Conservation (phyloP, 1,140 invertebrate species). For the Melitaea cinxia region DNA sequence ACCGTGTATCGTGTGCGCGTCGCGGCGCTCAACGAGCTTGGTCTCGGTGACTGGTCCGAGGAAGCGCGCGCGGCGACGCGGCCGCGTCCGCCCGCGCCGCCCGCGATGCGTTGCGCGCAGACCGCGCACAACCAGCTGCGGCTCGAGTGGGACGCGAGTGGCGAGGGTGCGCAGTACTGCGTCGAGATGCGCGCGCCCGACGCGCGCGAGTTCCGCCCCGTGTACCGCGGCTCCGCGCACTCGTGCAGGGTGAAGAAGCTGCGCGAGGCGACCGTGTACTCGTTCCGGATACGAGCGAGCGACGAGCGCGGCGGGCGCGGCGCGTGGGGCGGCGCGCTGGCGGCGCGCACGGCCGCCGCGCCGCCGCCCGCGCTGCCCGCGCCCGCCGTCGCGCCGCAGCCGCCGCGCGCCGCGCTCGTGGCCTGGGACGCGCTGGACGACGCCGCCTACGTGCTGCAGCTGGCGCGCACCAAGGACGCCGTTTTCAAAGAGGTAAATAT, state of each 20-base stretch:
- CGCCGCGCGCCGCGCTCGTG: conserved; percentile 69
- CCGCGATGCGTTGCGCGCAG: conserved; percentile 87
- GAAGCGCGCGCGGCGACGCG: conserved; percentile 87
- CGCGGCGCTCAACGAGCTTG: conserved; percentile 92
- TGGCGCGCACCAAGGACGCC: conserved; percentile 83
- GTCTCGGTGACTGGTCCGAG: conserved; percentile 89
- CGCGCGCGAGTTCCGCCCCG: conserved; percentile 86
- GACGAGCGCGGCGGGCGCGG: conserved; percentile 91
- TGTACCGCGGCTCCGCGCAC: conserved; percentile 89
- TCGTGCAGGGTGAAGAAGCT: conserved; percentile 91
- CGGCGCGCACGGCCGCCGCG: conserved; percentile 88
- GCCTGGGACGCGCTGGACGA: conserved; percentile 82
- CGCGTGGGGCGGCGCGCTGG: conserved; percentile 86
- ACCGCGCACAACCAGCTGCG: conserved; percentile 91
- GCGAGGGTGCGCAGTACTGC: conserved; percentile 88
- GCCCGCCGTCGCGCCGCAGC: conserved; percentile 81
- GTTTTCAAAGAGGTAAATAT: conserved; percentile 59
- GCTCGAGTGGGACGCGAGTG: conserved; percentile 91
- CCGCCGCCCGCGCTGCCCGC: conserved; percentile 89
- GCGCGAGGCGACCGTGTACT: conserved; percentile 89
- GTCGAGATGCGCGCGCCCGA: conserved; percentile 89
- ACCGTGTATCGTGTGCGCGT: conserved; percentile 87
- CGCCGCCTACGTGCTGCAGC: conserved; percentile 85
- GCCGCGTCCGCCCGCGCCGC: conserved; percentile 89
- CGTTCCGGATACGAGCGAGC: conserved; percentile 91